Evolutionary conservation across 2,888 invertebrate species (phyloP), one percentile per base, ranked within the genome.

Genomic region (Hirtodrosophila alboralis): DNA sequence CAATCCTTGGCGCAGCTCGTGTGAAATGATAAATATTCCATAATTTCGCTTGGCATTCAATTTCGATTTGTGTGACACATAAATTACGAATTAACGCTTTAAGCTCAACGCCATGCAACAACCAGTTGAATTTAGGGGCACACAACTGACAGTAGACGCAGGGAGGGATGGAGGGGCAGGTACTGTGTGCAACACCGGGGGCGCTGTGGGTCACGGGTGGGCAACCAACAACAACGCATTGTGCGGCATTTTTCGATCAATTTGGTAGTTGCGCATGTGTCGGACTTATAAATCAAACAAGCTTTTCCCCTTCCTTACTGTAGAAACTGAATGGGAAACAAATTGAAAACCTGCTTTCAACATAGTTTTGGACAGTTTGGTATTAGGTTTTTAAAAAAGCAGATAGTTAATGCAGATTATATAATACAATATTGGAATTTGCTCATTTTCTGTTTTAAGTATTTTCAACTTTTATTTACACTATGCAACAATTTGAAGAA

Each of bases 31-130:
- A 90, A 90, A 90, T 90, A 89, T 87, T 85, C 87, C 86, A 90
- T 90, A 90, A 90, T 90, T 90, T 89, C 87, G 84, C 75, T 79
- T 89, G 89, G 88, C 90, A 90, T 90, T 90, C 88, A 90, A 90
- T 90, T 90, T 86, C 79, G 81, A 78, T 87, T 84, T 77, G 84
- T 88, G 89, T 89, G 90, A 89, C 90, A 90, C 90, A 90, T 90
- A 90, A 90, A 90, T 90, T 87, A 90, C 84, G 89, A 89, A 90
- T 90, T 90, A 90, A 90, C 88, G 89, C 90, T 89, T 90, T 88
- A 89, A 90, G 90, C 90, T 86, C 67, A 65, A 77, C 59, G 68
- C 61, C 75, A 48, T 12, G 38, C 54, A 53, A 31, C 30, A 57
- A 28, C 44, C 60, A 49, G 31, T 27, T 21, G 40, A 26, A 37